These are phyloP conservation scores for Gallinago undulata DNA, from an alignment of 2,113 vertebrate species.

Conservation along the genomic window DNA sequence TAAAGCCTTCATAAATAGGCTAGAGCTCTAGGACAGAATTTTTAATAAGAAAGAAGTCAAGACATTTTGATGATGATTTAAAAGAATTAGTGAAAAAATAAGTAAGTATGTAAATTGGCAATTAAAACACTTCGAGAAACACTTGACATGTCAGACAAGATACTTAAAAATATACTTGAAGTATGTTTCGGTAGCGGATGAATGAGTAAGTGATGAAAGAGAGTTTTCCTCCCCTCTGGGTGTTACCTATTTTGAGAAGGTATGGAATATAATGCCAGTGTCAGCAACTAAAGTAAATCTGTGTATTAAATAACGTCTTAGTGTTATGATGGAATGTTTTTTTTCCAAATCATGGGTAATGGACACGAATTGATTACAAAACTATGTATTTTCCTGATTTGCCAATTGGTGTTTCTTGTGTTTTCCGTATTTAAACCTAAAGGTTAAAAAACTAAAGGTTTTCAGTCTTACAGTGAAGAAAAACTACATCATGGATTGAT, in stretches of 20 bases:
- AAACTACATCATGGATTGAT: background rate
- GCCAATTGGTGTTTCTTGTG: background rate
- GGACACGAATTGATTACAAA: background rate
- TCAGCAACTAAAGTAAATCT: background rate
- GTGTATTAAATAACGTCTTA: background rate
- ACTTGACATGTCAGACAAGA: background rate
- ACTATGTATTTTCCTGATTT: background rate
- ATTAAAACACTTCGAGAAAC: background rate
- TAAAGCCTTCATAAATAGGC: background rate
- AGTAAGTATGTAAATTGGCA: background rate
- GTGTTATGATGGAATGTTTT: background rate
- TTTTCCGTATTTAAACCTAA: background rate
- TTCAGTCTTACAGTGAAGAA: background rate
- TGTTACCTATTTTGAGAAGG: background rate
- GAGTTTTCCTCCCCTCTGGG: background rate
- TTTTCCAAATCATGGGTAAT: background rate
- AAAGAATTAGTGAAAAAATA: background rate
- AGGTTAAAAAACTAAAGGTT: background rate
- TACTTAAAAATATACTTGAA: background rate
- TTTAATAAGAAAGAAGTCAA: background rate
- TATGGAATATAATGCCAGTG: background rate
- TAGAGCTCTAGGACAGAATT: background rate
- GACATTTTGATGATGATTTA: background rate
- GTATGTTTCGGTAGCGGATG: background rate
- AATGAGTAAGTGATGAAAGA: background rate